Evolutionary conservation across 2,888 invertebrate genomes (phyloP).

Genomic region (Magallana nippona): DNA sequence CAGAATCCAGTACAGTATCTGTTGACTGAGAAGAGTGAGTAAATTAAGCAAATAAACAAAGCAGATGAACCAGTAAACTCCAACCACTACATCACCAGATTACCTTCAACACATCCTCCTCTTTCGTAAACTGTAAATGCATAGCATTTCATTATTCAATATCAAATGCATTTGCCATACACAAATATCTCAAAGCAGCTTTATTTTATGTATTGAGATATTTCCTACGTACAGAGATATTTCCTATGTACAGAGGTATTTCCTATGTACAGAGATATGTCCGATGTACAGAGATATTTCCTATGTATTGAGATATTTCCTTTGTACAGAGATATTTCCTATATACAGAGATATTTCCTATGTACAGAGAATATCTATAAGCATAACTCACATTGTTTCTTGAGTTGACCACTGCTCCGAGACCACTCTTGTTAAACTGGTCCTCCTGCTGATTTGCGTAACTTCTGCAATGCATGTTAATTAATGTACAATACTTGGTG

Average conservation of each 20-base stretch:
- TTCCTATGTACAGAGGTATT: background rate
- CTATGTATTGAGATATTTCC: background rate
- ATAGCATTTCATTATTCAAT: background rate
- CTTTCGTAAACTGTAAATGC: slow-evolving; percentile 40
- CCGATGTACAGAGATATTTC: background rate
- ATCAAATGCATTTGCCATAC: background rate
- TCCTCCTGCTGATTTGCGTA: slow-evolving; percentile 61
- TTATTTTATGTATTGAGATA: background rate
- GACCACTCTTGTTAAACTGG: slow-evolving; percentile 55
- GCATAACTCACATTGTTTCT: slow-evolving; percentile 49
- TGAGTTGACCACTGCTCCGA: slow-evolving; percentile 65
- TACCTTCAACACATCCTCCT: slow-evolving; percentile 43
- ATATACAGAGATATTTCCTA: background rate
- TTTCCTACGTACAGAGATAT: background rate
- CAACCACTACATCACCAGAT: background rate
- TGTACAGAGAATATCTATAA: background rate
- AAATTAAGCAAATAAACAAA: background rate
- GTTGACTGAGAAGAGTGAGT: background rate
- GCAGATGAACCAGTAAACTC: background rate
- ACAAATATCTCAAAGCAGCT: background rate
- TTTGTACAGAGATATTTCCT: background rate
- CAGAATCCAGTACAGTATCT: background rate
- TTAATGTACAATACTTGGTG: no score
- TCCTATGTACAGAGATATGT: background rate
- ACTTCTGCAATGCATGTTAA: slow-evolving; percentile 19